phyloP scores from a whole-genome alignment of 2,113 vertebrate species.

The Corapipo altera region DNA sequence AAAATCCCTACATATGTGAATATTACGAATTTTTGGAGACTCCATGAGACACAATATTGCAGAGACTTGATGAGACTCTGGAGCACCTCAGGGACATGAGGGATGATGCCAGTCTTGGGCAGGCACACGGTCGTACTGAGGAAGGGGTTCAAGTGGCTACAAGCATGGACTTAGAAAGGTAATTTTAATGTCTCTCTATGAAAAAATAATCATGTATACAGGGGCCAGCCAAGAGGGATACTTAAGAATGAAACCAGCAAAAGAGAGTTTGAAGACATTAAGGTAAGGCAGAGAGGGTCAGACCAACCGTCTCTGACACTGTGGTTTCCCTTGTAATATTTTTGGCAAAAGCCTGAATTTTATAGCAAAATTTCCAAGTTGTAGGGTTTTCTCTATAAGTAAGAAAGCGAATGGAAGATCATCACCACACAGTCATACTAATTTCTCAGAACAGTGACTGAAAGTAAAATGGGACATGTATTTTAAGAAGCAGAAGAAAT shows the following conservation, averaged over 20 bases:
- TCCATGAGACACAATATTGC: neutral
- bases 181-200: neutral
- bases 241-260: neutral
- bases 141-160: neutral
- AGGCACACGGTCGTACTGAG: neutral
- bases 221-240: neutral
- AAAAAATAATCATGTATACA: neutral
- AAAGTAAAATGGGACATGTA: neutral
- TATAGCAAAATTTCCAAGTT: neutral
- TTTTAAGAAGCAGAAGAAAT: neutral
- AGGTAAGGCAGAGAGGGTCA: neutral
- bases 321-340: neutral
- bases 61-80: neutral
- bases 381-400: neutral
- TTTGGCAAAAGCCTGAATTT: neutral
- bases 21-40: neutral
- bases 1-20: neutral
- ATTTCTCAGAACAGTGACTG: neutral
- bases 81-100: neutral
- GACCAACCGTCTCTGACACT: neutral
- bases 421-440: neutral
- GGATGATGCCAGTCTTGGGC: neutral
- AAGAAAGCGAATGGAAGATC: neutral
- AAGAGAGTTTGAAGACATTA: neutral
- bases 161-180: neutral